Evolutionary conservation across 2,797 vertebrate genomes (phyloP), one percentile per base, ranked within the genome.

Genomic region (Enoplosus armatus): DNA sequence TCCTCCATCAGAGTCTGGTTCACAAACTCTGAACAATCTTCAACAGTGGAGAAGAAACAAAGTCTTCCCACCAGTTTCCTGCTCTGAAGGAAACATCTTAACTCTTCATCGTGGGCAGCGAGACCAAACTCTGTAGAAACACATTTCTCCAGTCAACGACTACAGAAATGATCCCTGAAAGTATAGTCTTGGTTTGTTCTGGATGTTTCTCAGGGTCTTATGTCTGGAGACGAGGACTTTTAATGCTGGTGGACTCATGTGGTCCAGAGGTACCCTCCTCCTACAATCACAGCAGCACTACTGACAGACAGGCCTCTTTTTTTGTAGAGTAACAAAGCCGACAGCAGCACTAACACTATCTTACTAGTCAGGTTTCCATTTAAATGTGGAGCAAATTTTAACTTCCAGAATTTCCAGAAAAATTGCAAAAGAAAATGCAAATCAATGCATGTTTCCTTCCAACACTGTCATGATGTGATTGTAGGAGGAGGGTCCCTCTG

Each of bases 141-240:
- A 67, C 67, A 56, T 61, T 50, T 31, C 68, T 62, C 55, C 48
- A 72, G 39, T 67, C 26, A 33, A 7, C 2, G 77, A 69, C 55
- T 70, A 43, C 41, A 48, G 62, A 72, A 69, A 71, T 56, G 61
- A 72, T 68, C 37, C 61, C 54, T 80, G 50, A 54, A 67, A 72
- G 61, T 75, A 47, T 26, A 72, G 53, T 75, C 64, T 67, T 48
- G 16, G 50, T 71, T 66, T 65, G 64, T 8, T 24, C 3, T 10
- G 24, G 69, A 51, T 37, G 45, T 22, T 64, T 78, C 50, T 65
- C 59, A 64, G n/a, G 0, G 2, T 59, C 65, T 62, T 20, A 2
- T 27, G 47, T 60, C n/a, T 27, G 58, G 47, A 41, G 26, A 51
- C 41, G 4, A 53, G 47, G 1, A 22, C 56, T 18, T n/a, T 51